phyloP scores from a whole-genome alignment of 2,113 vertebrate species.

The Dromiciops gliroides region DNA sequence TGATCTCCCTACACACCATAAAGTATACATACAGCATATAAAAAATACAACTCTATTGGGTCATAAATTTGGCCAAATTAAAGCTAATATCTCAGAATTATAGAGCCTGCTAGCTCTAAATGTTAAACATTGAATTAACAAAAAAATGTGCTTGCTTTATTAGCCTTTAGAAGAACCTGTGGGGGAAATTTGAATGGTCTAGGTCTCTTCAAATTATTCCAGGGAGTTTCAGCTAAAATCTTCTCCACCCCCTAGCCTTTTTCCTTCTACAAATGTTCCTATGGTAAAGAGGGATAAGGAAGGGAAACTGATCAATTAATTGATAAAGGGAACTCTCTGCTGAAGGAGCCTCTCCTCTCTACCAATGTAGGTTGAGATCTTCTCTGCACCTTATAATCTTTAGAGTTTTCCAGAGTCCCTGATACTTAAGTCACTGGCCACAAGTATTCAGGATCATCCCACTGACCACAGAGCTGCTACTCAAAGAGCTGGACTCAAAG shows the following conservation, averaged over 20 bases:
- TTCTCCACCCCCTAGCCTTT: background rate
- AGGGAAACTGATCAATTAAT: background rate
- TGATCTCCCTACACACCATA: conserved; percentile 6
- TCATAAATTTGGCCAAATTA: conserved; percentile 27
- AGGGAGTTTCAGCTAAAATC: conserved; percentile 9
- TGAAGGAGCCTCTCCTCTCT: background rate
- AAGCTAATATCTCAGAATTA: background rate
- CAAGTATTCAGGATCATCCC: background rate
- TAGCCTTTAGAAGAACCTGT: conserved; percentile 18
- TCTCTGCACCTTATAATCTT: background rate
- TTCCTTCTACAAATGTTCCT: conserved; percentile 3
- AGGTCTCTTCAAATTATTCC: background rate
- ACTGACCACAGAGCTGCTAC: background rate
- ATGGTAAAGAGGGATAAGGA: background rate
- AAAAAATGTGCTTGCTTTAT: background rate
- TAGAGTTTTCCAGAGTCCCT: background rate
- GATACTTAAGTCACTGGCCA: background rate
- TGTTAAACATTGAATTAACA: background rate
- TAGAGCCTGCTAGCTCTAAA: background rate
- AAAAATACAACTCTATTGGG: background rate
- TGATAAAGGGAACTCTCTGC: background rate
- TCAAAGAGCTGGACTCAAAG: background rate
- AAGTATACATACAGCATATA: conserved; percentile 10
- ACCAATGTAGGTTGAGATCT: background rate
- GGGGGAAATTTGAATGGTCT: conserved; percentile 11